Evolutionary conservation across 2,888 invertebrate species (phyloP), one percentile per base, ranked within the genome.

Genomic region (Pandemis corylana): DNA sequence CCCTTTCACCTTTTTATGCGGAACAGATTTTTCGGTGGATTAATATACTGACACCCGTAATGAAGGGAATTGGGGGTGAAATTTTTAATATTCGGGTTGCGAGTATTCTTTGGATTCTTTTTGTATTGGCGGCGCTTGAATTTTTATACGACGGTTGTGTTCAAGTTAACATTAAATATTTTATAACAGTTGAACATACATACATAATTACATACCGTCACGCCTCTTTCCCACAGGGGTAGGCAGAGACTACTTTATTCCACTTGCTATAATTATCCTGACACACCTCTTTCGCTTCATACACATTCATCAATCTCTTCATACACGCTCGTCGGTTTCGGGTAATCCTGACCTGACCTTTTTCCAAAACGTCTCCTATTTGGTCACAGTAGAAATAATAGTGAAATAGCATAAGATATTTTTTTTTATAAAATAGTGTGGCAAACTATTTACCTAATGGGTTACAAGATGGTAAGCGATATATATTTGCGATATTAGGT

Each of bases 21-120:
- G 49, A 65, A 88, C 89, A 89, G 90, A 91, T 91, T 92, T 90
- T 87, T 86, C 84, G 84, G 83, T 81, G 81, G 84, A 86, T 88
- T 89, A 87, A 90, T 88, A 87, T 86, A 87, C 85, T 86, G 87
- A 87, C 86, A 86, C 83, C 83, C 69, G 81, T 88, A 89, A 90
- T 88, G 87, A 90, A 86, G 87, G 84, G 80, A 62, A 61, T 71
- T 46, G 61, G 68, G 68, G 15, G 67, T 44, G 41, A 51, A 69
- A 49, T 61, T 69, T 69, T n/a, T 61, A 69, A 67, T 53, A 56
- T 67, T 67, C 67, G 53, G 51, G 51, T 51, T 51, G 51, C 67
- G 53, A 46, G 20, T 46, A 44, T 66, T 41, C 51, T 51, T 66
- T 41, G 9, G 5, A 64, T 41, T 41, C 15, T 44, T 64, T 64